A percentile compares a stretch with the other conserved stretches of the same genome.
These are phyloP conservation scores for Tryphoninae sp. DNA, from an alignment of 2,888 invertebrate species.

Conservation along the genomic window DNA sequence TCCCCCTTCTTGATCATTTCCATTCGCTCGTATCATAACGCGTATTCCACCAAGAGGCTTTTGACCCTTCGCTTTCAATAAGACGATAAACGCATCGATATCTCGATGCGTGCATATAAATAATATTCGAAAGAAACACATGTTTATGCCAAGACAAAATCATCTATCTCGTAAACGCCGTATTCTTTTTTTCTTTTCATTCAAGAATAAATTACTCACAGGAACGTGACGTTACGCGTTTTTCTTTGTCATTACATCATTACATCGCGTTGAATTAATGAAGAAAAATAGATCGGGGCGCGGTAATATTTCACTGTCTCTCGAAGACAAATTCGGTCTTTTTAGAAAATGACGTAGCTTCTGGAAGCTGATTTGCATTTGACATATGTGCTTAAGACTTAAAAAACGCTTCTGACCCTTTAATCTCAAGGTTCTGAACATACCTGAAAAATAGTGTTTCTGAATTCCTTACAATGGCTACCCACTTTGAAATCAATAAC, in stretches of 20 bases:
- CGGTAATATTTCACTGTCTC: too few species aligned
- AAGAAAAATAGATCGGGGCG: too few species aligned
- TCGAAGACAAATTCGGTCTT: too few species aligned
- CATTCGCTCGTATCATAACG: slow-evolving; percentile 15
- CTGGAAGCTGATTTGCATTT: neutral
- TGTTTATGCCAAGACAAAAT: neutral
- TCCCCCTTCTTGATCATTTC: slow-evolving; percentile 64
- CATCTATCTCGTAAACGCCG: neutral
- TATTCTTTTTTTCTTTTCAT: neutral
- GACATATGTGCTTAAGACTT: neutral
- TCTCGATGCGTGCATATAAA: neutral
- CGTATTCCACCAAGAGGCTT: slow-evolving; percentile 29
- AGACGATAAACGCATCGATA: slow-evolving; percentile 31
- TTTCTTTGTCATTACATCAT: too few species aligned
- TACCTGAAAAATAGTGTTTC: too few species aligned
- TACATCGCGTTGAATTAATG: too few species aligned
- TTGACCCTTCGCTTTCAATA: slow-evolving; percentile 42
- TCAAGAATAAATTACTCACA: neutral
- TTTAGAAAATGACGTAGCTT: too few species aligned
- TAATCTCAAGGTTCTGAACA: too few species aligned
- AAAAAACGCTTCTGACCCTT: too few species aligned
- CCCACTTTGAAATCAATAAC: too few species aligned
- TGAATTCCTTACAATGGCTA: too few species aligned
- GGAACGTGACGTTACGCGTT: too few species aligned
- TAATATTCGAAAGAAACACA: neutral